These are phyloP conservation scores for Chionomys nivalis DNA, from an alignment of 2,113 vertebrate genomes.

Conservation along the genomic window DNA sequence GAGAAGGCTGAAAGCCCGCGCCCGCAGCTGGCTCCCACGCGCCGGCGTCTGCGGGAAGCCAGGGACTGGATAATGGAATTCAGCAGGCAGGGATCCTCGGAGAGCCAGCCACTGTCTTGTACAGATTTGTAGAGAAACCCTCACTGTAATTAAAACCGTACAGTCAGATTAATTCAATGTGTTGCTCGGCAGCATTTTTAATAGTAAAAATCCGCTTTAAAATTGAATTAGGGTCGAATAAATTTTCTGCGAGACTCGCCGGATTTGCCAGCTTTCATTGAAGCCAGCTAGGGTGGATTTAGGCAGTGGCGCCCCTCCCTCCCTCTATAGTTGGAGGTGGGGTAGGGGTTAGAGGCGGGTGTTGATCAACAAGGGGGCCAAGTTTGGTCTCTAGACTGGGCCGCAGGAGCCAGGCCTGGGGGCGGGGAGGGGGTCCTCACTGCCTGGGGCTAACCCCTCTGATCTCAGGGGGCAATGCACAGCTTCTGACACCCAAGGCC, in stretches of 20 bases:
- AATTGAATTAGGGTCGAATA: conserved; percentile 80
- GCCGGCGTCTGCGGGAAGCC: conserved; percentile 83
- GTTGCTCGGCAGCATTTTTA: conserved; percentile 82
- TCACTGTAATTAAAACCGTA: conserved; percentile 87
- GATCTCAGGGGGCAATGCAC: conserved; percentile 92
- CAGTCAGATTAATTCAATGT: conserved; percentile 85
- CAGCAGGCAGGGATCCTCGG: conserved; percentile 86
- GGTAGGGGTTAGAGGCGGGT: neutral
- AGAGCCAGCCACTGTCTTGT: conserved; percentile 86
- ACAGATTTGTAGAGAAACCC: conserved; percentile 87
- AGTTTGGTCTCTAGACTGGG: neutral
- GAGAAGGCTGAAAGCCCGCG: conserved; percentile 77
- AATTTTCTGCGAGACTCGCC: conserved; percentile 74
- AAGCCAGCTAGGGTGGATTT: conserved; percentile 68
- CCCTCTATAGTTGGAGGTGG: neutral
- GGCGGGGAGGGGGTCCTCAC: conserved; percentile 80
- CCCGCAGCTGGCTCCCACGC: conserved; percentile 88
- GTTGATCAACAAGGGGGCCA: neutral
- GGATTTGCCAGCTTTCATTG: conserved; percentile 72
- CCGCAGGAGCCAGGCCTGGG: conserved; percentile 83
- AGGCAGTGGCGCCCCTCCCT: neutral
- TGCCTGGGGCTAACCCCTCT: conserved; percentile 92
- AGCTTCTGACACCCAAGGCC: conserved; percentile 92
- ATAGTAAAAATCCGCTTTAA: conserved; percentile 83
- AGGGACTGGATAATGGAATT: conserved; percentile 86